Evolutionary conservation across 2,888 invertebrate species (phyloP), one percentile per base, ranked within the genome.

Genomic region (Drosophila formosana): DNA sequence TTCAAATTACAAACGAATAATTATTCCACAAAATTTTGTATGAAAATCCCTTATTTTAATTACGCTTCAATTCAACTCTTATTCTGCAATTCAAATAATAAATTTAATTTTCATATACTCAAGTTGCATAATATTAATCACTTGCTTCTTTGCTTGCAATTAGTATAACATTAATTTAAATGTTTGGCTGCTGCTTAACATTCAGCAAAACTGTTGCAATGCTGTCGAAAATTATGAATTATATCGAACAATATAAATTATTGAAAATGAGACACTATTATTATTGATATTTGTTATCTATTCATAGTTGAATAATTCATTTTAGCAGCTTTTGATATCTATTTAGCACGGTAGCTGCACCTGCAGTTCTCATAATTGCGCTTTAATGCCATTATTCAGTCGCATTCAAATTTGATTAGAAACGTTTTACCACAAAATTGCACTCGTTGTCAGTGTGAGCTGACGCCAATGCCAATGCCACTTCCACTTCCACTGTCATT

Each of bases 341-440:
- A 37, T 65, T 53, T 41, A 13, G n/a, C 11, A 13, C 3, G 37
- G 28, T 9, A 25, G n/a, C 32, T 55, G 58, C 62, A 62, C 13
- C 49, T 65, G 61, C 47, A 41, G 25, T 25, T 30, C 9, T 63
- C 55, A 65, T 72, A 75, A 76, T 76, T 68, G 62, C 55, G 55
- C 65, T 50, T 53, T 72, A 62, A 72, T 62, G 60, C 39, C 72
- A 67, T 75, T 75, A 72, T 75, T 55, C 70, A 71, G 56, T 67
- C 45, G 23, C 69, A 73, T 79, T 75, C 52, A 78, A 81, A 83
- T 81, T 72, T 66, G 80, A 80, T 82, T 77, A 74, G 65, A 63
- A 82, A 66, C 80, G 70, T 78, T 83, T 80, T 68, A 75, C 81
- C 83, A 68, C 69, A 72, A 82, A 79, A 80, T 80, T 78, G 78